These are phyloP conservation scores for Xestia xanthographa DNA, from an alignment of 2,888 invertebrate genomes.

Conservation along the genomic window DNA sequence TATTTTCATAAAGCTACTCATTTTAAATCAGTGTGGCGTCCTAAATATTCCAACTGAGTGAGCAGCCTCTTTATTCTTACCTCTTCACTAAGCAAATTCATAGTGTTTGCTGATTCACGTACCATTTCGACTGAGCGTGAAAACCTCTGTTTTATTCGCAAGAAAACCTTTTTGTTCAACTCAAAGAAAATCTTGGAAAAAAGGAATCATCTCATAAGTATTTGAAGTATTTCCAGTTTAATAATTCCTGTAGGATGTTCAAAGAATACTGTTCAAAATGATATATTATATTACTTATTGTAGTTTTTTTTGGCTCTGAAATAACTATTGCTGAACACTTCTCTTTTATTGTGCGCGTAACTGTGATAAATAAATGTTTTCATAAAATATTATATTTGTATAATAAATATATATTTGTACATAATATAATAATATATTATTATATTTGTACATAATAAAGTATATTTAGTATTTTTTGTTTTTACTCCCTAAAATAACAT, in stretches of 20 bases:
- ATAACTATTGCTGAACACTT: constrained; percentile 1
- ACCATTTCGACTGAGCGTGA: constrained; percentile 42
- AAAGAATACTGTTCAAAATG: constrained; percentile 29
- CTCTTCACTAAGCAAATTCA: constrained; percentile 50
- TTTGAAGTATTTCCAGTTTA: constrained; percentile 50
- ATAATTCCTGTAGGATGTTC: constrained; percentile 32
- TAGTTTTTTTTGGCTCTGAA: background rate
- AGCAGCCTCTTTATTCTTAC: constrained; percentile 2
- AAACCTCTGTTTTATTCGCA: constrained; percentile 48
- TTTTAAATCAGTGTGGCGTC: background rate
- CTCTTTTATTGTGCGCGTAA: background rate
- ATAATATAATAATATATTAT: too few species aligned
- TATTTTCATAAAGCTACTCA: background rate
- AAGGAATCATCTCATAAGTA: constrained; percentile 33
- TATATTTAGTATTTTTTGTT: too few species aligned
- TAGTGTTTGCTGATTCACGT: constrained; percentile 59
- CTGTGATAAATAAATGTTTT: constrained; percentile 5
- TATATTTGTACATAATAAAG: too few species aligned
- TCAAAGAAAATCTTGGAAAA: constrained; percentile 42
- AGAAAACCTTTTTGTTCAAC: constrained; percentile 45
- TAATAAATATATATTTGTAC: too few species aligned
- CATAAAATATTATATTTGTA: too few species aligned
- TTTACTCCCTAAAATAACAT: too few species aligned
- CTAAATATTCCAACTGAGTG: constrained; percentile 26
- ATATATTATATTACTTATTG: constrained; percentile 9